Conservation (phyloP, 1,140 invertebrate species). For the Drosophila ercepeae region DNA sequence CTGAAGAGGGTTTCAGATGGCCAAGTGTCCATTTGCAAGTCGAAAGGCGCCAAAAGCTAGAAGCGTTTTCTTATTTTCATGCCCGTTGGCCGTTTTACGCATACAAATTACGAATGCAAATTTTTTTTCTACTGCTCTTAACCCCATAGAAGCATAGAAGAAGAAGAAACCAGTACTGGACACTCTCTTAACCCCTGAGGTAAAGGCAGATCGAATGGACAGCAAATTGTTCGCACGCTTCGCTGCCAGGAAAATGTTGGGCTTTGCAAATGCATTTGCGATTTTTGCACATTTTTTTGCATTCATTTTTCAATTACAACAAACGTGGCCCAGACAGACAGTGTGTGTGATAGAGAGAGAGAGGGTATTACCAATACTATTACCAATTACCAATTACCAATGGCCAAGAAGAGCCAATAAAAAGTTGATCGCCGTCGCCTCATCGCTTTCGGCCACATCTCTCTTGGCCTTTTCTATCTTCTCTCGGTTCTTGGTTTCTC, state of each 20-base stretch:
- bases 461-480: neutral
- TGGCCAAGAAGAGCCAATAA: constrained; percentile 41
- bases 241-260: constrained; percentile 32
- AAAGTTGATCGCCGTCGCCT: constrained; percentile 51
- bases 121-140: constrained; percentile 17
- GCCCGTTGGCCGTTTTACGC: constrained; percentile 58
- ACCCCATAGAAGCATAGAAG: neutral
- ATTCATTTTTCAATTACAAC: constrained; percentile 78
- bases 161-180: no score
- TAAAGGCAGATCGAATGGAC: constrained; percentile 62
- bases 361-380: neutral
- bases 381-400: neutral
- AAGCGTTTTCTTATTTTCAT: constrained; percentile 50
- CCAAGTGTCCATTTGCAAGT: constrained; percentile 26
- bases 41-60: constrained; percentile 72
- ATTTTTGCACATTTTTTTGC: constrained; percentile 75
- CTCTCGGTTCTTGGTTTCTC: no score
- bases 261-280: constrained; percentile 55
- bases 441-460: constrained; percentile 25
- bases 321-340: constrained; percentile 15
- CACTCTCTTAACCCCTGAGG: neutral
- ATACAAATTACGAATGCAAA: constrained; percentile 68
- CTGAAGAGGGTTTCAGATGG: constrained; percentile 23
- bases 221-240: constrained; percentile 79
- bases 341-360: constrained; percentile 10